A percentile compares a stretch with the other conserved stretches of the same genome.
These are phyloP conservation scores for Marmota monax DNA, from an alignment of 2,113 vertebrate species.

Conservation along the genomic window DNA sequence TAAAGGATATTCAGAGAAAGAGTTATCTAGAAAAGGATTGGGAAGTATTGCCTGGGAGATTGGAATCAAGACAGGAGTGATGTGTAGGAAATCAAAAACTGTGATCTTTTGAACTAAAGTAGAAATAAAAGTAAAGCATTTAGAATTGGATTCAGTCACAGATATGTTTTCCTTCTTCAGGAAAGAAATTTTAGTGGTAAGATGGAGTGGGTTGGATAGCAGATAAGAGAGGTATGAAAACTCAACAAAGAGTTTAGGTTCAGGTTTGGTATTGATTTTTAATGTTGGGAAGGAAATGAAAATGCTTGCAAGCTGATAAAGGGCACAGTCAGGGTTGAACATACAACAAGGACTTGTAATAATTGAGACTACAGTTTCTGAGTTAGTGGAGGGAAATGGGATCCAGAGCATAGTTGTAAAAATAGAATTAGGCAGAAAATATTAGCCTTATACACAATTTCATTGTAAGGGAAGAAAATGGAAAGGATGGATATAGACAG, in stretches of 20 bases:
- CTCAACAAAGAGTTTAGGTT: not conserved
- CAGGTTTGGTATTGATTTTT: not conserved
- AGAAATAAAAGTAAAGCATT: slow-evolving; percentile 14
- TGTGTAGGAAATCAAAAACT: not conserved
- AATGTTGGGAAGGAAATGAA: not conserved
- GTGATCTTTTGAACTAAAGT: not conserved
- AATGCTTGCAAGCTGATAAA: not conserved
- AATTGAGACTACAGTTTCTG: not conserved
- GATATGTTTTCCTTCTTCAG: not conserved
- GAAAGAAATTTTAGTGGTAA: not conserved
- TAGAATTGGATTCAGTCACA: not conserved
- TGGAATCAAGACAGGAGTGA: not conserved
- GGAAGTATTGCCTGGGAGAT: not conserved
- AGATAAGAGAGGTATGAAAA: not conserved
- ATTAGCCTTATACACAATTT: not conserved
- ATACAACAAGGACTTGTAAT: not conserved
- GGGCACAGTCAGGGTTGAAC: not conserved
- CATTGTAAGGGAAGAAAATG: not conserved
- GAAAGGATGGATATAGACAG: not conserved
- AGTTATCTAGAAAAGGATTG: not conserved
- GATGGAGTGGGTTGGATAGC: not conserved
- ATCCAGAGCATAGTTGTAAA: not conserved
- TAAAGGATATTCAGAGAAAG: not conserved
- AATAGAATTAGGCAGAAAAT: not conserved
- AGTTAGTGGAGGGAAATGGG: not conserved